phyloP scores from a whole-genome alignment of 2,888 invertebrate species.

The Catocala fraxini region DNA sequence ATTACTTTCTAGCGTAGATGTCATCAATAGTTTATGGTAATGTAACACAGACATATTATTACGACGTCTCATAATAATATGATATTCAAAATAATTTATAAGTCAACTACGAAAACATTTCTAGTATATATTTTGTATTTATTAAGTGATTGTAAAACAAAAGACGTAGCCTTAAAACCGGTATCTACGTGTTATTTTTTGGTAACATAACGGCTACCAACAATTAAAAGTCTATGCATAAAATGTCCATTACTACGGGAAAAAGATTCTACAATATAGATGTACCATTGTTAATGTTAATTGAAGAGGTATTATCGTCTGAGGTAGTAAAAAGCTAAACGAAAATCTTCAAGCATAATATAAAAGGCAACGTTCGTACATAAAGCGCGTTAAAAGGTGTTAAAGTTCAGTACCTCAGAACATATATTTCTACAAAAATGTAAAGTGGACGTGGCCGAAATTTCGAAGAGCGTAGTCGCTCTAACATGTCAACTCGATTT shows the following conservation, averaged over 20 bases:
- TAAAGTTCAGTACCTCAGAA: slow-evolving; percentile 2
- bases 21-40: slow-evolving; percentile 12
- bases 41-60: neutral
- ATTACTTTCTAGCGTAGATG: slow-evolving; percentile 18
- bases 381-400: neutral
- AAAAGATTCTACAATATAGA: no score
- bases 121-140: no score
- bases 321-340: neutral
- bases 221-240: neutral
- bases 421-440: slow-evolving; percentile 3
- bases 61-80: neutral
- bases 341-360: neutral
- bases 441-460: slow-evolving; percentile 22
- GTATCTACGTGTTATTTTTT: no score
- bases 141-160: no score
- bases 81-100: no score
- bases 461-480: slow-evolving; percentile 27
- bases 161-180: no score
- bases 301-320: neutral
- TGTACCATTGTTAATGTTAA: neutral
- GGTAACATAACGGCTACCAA: no score
- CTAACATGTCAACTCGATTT: slow-evolving; percentile 43
- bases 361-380: neutral
- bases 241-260: neutral
- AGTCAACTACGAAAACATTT: no score